Evolutionary conservation across 2,797 vertebrate genomes (phyloP).

Genomic region (Apogon hyalosoma): DNA sequence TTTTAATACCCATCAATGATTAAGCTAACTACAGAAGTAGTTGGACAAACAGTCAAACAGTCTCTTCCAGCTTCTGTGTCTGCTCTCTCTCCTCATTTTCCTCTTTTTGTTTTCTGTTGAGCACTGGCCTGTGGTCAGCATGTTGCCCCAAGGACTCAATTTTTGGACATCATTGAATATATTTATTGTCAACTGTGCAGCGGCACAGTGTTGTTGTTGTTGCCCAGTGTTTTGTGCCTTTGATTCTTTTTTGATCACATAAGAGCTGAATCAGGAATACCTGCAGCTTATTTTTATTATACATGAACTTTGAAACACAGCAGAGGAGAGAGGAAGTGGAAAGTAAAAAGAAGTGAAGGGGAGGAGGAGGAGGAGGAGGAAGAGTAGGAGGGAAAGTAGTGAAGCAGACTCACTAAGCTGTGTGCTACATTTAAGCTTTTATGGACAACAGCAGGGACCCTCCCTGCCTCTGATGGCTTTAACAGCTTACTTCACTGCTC

Average conservation of each 20-base stretch:
- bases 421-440: conserved; percentile 66
- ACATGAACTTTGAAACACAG: conserved; percentile 43
- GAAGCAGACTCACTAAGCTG: conserved; percentile 47
- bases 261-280: conserved; percentile 57
- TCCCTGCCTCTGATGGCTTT: conserved; percentile 65
- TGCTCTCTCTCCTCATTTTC: background rate
- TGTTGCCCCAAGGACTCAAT: background rate
- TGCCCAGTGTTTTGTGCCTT: conserved; percentile 29
- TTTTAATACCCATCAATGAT: too few relatives aligned
- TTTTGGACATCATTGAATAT: conserved; percentile 21
- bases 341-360: conserved; percentile 7
- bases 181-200: conserved; percentile 17
- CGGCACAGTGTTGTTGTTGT: conserved; percentile 47
- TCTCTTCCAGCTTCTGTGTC: background rate
- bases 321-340: conserved; percentile 19
- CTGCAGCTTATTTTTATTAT: conserved; percentile 53
- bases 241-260: conserved; percentile 42
- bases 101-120: background rate
- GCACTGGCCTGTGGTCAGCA: background rate
- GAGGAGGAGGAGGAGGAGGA: background rate
- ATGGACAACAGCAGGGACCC: conserved; percentile 65
- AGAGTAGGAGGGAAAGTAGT: conserved; percentile 19
- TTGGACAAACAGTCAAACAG: too few relatives aligned
- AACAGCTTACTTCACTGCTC: conserved; percentile 61
- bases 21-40: too few relatives aligned